Evolutionary conservation across 2,797 vertebrate genomes (phyloP), one percentile per base, ranked within the genome.

Genomic region (Austrolebias charrua): DNA sequence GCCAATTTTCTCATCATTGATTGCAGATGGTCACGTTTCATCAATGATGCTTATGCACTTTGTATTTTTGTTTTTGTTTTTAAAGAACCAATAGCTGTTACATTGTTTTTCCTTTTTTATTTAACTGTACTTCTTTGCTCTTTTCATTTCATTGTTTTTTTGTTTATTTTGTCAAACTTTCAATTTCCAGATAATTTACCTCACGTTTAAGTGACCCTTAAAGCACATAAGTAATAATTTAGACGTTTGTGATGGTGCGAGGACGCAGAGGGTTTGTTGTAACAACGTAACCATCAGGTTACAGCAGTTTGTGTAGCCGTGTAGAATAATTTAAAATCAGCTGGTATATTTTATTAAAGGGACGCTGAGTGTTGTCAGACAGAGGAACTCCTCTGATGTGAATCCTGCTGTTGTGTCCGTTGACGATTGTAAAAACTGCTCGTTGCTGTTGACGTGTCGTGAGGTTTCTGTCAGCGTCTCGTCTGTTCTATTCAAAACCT

Each of bases 391-490:
- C 60, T 49, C 7, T 0, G 50, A 15, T 38, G 35, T 16, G 14
- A 16, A 44, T 67, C 51, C 62, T 42, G 55, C 48, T 58, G 57
- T 53, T 14, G 45, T 0, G 48, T 61, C 45, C 16, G 6, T 28
- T 24, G n/a, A 76, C 64, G 71, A 66, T 60, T 78, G 69, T 82
- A 60, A 44, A 63, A 63, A 20, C 46, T 48, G 3, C 24, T 65
- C 50, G 65, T 44, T 15, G 15, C 1, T 44, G 42, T 44, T 9
- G 31, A 33, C 2, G 31, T 40, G 38, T 40, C 11, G 38, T 75
- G 45, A n/a, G 61, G 63, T 51, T 51, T 49, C 35, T 60, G 63
- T 71, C 46, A 0, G 31, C 12, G 38, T 40, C 9, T 4, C 68
- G 45, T 66, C 9, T 65, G 59, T 76, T n/a, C 63, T 12, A 70